phyloP scores from a whole-genome alignment of 2,888 invertebrate genomes.

The Micropterix aruncella region DNA sequence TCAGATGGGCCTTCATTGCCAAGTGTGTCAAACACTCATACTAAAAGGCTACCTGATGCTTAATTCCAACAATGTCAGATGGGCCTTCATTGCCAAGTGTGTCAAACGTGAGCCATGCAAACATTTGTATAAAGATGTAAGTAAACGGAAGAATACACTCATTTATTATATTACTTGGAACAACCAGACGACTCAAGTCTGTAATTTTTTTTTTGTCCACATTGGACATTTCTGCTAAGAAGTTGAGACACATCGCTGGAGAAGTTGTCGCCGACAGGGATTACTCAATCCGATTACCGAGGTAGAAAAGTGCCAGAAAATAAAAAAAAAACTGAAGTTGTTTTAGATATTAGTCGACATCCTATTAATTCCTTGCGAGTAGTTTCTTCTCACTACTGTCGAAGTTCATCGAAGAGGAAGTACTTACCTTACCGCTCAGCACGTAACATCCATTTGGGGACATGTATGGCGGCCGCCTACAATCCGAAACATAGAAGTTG shows the following conservation, averaged over 20 bases:
- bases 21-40: no score
- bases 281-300: no score
- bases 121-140: not conserved
- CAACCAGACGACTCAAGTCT: no score
- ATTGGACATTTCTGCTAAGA: conserved; percentile 4
- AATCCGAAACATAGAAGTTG: conserved; percentile 1
- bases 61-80: no score
- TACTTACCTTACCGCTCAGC: not conserved
- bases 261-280: conserved; percentile 5
- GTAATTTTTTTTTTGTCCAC: conserved; percentile 4
- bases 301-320: not conserved
- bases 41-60: no score
- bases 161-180: conserved; percentile 1
- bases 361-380: conserved; percentile 1
- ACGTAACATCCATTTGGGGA: no score
- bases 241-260: conserved; percentile 3
- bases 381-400: conserved; percentile 6
- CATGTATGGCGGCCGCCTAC: no score
- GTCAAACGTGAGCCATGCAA: not conserved
- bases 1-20: no score
- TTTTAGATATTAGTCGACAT: not conserved
- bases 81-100: conserved; percentile 1
- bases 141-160: conserved; percentile 2
- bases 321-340: conserved; percentile 1
- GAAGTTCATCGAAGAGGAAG: conserved; percentile 3